A percentile compares a stretch with the other conserved stretches of the same genome.
Conservation (phyloP, 2,113 vertebrate species). For the Alectura lathami region DNA sequence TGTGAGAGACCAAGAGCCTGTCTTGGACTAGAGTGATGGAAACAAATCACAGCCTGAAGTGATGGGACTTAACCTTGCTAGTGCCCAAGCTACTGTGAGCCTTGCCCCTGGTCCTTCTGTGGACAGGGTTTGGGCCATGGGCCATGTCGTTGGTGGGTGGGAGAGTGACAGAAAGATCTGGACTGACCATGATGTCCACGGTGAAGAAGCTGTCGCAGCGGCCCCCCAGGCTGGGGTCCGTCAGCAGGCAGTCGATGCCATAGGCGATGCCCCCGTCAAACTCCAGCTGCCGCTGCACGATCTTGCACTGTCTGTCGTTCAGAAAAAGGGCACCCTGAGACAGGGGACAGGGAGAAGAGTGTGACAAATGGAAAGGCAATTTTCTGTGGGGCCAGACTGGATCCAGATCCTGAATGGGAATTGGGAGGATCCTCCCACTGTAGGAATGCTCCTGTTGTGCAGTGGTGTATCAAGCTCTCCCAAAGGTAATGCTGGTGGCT, state of each 20-base stretch:
- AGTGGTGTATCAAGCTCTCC: too few species aligned
- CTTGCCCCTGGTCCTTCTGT: too few species aligned
- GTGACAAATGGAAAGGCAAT: neutral
- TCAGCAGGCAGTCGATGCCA: constrained; percentile 90
- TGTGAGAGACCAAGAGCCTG: neutral
- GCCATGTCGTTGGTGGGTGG: too few species aligned
- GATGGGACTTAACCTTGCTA: rapidly evolving
- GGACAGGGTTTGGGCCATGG: neutral
- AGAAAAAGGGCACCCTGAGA: constrained; percentile 87
- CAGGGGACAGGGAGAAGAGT: neutral
- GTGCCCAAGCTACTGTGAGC: rapidly evolving
- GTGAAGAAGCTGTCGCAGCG: constrained; percentile 83
- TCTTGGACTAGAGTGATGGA: rapidly evolving
- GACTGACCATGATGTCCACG: constrained; percentile 76
- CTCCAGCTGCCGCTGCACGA: constrained; percentile 83
- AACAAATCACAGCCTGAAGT: neutral
- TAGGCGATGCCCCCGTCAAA: constrained; percentile 86
- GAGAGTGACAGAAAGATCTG: too few species aligned
- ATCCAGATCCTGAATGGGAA: neutral
- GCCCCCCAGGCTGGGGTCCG: constrained; percentile 86
- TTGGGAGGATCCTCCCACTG: neutral
- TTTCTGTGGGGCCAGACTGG: neutral
- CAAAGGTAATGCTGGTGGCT: neutral
- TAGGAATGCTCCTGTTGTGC: neutral
- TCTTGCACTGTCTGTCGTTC: constrained; percentile 79